These are phyloP conservation scores for Caloenas nicobarica DNA, from an alignment of 2,113 vertebrate species.

Conservation along the genomic window DNA sequence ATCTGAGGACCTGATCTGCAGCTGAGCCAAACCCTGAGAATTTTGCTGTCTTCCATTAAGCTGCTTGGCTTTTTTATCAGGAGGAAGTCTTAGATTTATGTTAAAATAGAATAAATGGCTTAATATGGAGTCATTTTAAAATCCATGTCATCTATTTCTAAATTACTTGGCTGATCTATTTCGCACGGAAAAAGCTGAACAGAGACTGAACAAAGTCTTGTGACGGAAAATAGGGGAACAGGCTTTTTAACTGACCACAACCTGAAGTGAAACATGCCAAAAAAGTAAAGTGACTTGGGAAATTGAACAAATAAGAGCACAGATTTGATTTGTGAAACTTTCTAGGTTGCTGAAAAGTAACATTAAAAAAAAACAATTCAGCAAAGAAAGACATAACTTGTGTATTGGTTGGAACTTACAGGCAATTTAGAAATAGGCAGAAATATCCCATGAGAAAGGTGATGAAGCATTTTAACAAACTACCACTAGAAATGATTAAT, in stretches of 20 bases:
- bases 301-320: background rate
- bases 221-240: background rate
- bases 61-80: background rate
- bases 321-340: background rate
- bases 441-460: background rate
- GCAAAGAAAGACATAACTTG: background rate
- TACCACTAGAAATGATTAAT: background rate
- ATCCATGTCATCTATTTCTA: background rate
- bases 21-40: background rate
- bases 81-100: background rate
- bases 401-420: background rate
- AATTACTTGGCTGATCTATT: background rate
- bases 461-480: background rate
- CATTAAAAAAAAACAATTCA: background rate
- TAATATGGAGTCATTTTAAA: background rate
- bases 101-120: background rate
- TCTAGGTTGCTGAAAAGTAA: background rate
- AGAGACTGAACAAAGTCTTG: background rate
- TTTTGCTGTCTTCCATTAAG: background rate
- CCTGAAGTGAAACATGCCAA: background rate
- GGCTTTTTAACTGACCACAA: background rate
- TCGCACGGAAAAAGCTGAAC: background rate
- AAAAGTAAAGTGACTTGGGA: background rate
- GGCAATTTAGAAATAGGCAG: background rate
- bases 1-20: background rate